Conservation (phyloP, 1,140 invertebrate genomes). For the Heterodera carotae region DNA sequence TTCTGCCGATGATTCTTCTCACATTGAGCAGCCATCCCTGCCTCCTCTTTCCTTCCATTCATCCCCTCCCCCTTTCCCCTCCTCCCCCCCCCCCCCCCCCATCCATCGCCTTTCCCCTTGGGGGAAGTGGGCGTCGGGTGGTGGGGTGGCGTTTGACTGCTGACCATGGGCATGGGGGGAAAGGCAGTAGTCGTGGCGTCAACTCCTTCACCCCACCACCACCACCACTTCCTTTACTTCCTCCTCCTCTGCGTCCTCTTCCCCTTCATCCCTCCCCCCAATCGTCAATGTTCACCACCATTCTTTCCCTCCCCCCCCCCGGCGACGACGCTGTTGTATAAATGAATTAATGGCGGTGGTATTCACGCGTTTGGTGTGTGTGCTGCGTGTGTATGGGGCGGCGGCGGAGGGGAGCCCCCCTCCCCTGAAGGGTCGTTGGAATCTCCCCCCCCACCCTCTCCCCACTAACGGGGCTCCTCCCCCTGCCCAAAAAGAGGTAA, state of each 20-base stretch:
- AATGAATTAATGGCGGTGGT: constrained; percentile 31
- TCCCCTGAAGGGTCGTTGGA: not conserved
- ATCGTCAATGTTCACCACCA: not conserved
- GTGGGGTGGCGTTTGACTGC: constrained; percentile 1
- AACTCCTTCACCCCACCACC: not conserved
- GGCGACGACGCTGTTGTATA: constrained; percentile 12
- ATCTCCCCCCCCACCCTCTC: not conserved
- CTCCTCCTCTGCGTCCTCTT: not conserved
- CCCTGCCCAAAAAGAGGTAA: not conserved
- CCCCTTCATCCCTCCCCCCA: not conserved
- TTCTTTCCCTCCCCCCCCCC: constrained; percentile 1
- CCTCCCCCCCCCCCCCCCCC: too few species aligned
- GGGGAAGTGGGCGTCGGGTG: too few species aligned
- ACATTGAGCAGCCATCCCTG: too few species aligned
- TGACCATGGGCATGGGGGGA: not conserved
- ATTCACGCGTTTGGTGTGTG: not conserved
- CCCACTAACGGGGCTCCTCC: not conserved
- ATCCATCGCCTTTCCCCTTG: not conserved
- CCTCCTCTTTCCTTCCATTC: too few species aligned
- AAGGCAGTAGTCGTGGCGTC: not conserved
- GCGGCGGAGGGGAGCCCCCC: not conserved
- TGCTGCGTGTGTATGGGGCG: not conserved
- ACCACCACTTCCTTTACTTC: not conserved
- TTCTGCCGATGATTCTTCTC: too few species aligned
- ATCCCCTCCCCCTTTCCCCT: too few species aligned